These are phyloP conservation scores for Erebia palarica DNA, from an alignment of 2,888 invertebrate genomes.

Conservation along the genomic window DNA sequence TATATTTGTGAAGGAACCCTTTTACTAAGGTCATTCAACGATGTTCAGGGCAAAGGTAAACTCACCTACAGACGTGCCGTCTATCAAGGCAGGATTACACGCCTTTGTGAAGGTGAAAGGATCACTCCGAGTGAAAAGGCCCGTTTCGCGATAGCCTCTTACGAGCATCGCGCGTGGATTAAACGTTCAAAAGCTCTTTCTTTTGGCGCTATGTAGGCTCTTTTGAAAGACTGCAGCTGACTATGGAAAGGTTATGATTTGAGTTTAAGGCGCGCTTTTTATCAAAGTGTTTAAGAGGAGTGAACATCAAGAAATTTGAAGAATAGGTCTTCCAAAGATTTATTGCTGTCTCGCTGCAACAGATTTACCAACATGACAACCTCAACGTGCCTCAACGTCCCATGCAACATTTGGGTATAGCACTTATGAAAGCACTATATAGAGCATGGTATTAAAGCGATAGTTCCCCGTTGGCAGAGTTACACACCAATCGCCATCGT, in stretches of 20 bases:
- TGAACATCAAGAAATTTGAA: no score
- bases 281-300: no score
- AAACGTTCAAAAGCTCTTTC: slow-evolving; percentile 1
- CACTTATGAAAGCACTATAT: no score
- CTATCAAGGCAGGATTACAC: slow-evolving; percentile 19
- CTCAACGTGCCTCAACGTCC: no score
- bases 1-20: background rate
- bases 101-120: slow-evolving; percentile 16
- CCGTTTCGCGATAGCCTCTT: slow-evolving; percentile 6
- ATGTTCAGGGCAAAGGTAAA: background rate
- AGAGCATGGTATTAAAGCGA: no score
- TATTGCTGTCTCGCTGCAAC: no score
- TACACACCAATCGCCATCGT: no score
- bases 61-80: slow-evolving; percentile 8
- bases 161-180: background rate
- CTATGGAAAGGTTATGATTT: background rate
- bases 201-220: background rate
- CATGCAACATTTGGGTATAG: no score
- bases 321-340: no score
- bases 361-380: no score
- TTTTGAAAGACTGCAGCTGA: background rate
- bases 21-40: background rate
- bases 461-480: no score
- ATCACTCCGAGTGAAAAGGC: background rate
- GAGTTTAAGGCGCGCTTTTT: no score